A percentile compares a stretch with the other conserved stretches of the same genome.
phyloP scores from a whole-genome alignment of 2,113 vertebrate species.

The Tor tambroides region DNA sequence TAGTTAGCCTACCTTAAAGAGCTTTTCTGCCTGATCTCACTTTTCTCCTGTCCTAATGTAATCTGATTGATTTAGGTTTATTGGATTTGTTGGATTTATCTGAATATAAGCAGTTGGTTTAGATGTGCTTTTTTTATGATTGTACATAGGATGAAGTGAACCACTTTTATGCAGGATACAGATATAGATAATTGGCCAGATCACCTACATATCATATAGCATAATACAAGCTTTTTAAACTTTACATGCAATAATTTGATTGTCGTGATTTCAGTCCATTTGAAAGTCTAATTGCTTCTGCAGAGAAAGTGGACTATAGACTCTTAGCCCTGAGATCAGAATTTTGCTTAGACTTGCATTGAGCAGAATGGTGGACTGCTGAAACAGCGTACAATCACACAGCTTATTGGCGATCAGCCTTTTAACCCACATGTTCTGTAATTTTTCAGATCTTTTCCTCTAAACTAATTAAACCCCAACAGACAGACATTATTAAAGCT shows the following conservation, averaged over 20 bases:
- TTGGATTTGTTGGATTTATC: background rate
- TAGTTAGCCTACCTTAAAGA: background rate
- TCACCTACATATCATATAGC: background rate
- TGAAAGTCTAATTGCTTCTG: conserved; percentile 4
- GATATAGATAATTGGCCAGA: background rate
- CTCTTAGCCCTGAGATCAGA: conserved; percentile 21
- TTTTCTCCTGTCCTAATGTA: background rate
- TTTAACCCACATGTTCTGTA: conserved; percentile 26
- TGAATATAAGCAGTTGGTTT: background rate
- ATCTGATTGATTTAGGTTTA: background rate
- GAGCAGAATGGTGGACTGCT: conserved; percentile 23
- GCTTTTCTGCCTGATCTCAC: background rate
- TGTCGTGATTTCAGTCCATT: background rate
- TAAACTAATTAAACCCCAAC: conserved; percentile 17
- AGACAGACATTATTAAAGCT: background rate
- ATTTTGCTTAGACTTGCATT: conserved; percentile 41
- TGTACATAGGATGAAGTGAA: background rate
- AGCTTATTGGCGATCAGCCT: conserved; percentile 27
- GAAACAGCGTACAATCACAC: conserved; percentile 29
- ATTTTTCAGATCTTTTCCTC: background rate
- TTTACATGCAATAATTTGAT: background rate
- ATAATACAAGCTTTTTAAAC: background rate
- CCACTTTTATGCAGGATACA: background rate
- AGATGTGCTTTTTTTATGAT: background rate
- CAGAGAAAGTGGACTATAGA: background rate